phyloP scores from a whole-genome alignment of 1,140 invertebrate species.

The Zaprionus kolodkinae region DNA sequence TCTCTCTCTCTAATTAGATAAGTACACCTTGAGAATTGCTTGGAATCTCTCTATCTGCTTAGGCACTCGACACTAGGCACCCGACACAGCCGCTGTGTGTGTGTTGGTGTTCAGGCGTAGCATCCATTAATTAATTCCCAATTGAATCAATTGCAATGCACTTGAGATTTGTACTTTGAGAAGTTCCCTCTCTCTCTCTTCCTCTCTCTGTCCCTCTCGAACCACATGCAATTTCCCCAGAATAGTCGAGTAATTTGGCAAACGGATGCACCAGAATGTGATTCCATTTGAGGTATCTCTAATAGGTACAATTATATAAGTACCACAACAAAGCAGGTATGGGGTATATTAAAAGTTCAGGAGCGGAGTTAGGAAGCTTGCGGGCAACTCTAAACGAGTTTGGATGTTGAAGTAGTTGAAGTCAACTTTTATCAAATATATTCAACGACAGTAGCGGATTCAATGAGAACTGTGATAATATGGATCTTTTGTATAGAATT shows the following conservation, averaged over 20 bases:
- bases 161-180: slow-evolving; percentile 18
- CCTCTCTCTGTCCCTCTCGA: not conserved
- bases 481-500: too few relatives aligned
- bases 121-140: slow-evolving; percentile 47
- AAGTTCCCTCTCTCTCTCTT: not conserved
- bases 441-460: not conserved
- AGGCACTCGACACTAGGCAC: not conserved
- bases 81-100: not conserved
- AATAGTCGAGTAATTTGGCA: not conserved
- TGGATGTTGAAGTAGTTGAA: not conserved
- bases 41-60: not conserved
- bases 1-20: not conserved
- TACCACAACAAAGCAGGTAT: not conserved
- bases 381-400: not conserved
- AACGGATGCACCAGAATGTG: not conserved
- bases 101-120: not conserved
- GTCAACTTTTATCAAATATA: not conserved
- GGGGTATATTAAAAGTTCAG: not conserved
- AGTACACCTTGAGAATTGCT: not conserved
- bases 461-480: too few relatives aligned
- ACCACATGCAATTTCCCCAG: slow-evolving; percentile 7
- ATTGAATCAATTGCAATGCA: slow-evolving; percentile 56
- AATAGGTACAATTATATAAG: slow-evolving; percentile 18
- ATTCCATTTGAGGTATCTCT: not conserved
- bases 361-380: slow-evolving; percentile 2